Base-by-base conservation (phyloP, 2,888 invertebrate species). In the Digitonthophagus gazella region DNA sequence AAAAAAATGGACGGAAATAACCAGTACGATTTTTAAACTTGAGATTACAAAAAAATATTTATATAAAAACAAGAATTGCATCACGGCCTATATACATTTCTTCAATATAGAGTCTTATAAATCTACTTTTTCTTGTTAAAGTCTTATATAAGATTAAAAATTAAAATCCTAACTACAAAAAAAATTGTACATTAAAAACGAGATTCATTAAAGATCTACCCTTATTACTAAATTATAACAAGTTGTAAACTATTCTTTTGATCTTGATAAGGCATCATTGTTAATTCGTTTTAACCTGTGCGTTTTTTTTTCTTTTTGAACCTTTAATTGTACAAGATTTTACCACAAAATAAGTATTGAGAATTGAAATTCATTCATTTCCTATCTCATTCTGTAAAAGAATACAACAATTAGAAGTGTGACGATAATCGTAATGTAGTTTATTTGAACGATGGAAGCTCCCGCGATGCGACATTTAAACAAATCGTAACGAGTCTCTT, bases 401-500 rank as follows among this genome's bases (percentile, higher is more conserved):
- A 63, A 11, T 18, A 68, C 8, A 15, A 58, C 65, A 55, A 67
- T 66, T 15, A 67, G 76, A 63, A 56, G 78, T 67, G n/a, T 75
- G 6, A 76, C 66, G 0, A 84, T 57, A 8, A 68, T 16, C 20
- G 65, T 67, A 56, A 71, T 18, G 20, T 22, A 68, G 77, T 88
- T 92, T 61, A 87, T 86, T 76, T 90, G 88, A 68, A 91, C 80
- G 0, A 86, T 86, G 0, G 90, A 86, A 0, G 94, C 95, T 16
- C 93, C 95, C 0, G 97, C 97, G 72, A 97, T 84, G 28, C 97
- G 88, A 80, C 97, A 98, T 79, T 93, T 95, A 79, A 96, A 93
- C 89, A 95, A 93, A 81, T 96, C 94, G 72, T 91, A 93, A 73
- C 95, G 89, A 0, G 95, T 94, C 80, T 90, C 87, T 78, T 90